phyloP scores from a whole-genome alignment of 2,113 vertebrate genomes.

The Protobothrops flavoviridis region DNA sequence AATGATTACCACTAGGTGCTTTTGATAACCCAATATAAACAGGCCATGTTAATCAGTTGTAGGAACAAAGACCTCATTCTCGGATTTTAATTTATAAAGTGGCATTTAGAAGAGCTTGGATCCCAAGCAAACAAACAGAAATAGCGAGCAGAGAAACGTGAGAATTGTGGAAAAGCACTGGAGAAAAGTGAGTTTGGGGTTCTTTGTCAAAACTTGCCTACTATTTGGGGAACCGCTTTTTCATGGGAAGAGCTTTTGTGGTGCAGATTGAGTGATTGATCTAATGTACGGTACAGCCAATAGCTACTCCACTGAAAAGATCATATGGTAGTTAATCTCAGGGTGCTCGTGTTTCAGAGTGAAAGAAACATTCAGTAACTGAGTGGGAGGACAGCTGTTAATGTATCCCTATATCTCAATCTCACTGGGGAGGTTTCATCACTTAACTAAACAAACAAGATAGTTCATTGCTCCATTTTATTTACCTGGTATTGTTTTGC shows the following conservation, averaged over 20 bases:
- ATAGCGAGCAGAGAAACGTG: neutral
- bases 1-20: neutral
- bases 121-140: neutral
- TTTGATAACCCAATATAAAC: neutral
- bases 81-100: neutral
- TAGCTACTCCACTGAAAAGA: neutral
- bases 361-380: neutral
- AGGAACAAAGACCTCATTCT: neutral
- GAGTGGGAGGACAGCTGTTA: neutral
- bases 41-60: neutral
- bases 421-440: neutral
- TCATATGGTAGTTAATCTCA: neutral
- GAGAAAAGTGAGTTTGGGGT: neutral
- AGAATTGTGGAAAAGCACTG: neutral
- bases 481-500: neutral
- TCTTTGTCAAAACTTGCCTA: neutral
- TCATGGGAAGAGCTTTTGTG: neutral
- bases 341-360: neutral
- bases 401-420: neutral
- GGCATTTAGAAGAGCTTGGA: neutral
- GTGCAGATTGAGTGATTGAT: neutral
- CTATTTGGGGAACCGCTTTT: neutral
- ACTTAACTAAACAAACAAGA: neutral
- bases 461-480: neutral
- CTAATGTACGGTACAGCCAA: neutral